phyloP scores from a whole-genome alignment of 2,888 invertebrate species.

The Epirrhoe tristata region DNA sequence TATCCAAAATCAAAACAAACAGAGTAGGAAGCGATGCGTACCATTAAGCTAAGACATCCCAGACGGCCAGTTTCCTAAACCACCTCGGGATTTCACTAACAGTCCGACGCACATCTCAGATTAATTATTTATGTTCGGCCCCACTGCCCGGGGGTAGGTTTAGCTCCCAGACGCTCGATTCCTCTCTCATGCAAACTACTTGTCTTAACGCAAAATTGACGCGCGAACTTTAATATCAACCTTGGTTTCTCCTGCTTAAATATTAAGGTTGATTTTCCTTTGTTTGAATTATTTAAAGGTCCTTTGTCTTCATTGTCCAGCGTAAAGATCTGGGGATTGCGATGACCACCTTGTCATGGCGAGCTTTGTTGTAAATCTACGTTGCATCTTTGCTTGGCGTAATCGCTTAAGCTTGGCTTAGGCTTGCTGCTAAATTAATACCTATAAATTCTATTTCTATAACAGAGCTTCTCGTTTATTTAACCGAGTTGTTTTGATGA shows the following conservation, averaged over 20 bases:
- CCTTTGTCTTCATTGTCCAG: slow-evolving; percentile 83
- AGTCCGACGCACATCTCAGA: slow-evolving; percentile 78
- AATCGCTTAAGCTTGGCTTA: slow-evolving; percentile 77
- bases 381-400: slow-evolving; percentile 79
- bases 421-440: slow-evolving; percentile 72
- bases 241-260: slow-evolving; percentile 66
- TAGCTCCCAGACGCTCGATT: slow-evolving; percentile 81
- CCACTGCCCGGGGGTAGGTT: slow-evolving; percentile 73
- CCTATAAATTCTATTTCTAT: slow-evolving; percentile 65
- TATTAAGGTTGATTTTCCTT: slow-evolving; percentile 77
- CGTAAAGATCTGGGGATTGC: slow-evolving; percentile 77
- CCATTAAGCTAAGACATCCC: slow-evolving; percentile 49
- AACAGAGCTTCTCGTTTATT: slow-evolving; percentile 25
- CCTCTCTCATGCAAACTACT: slow-evolving; percentile 82
- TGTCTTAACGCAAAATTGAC: slow-evolving; percentile 81
- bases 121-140: slow-evolving; percentile 83
- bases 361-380: slow-evolving; percentile 80
- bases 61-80: slow-evolving; percentile 63
- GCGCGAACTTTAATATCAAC: slow-evolving; percentile 77
- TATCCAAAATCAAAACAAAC: slow-evolving; percentile 32
- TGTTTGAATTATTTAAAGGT: slow-evolving; percentile 79
- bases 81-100: slow-evolving; percentile 75
- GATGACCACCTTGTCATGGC: slow-evolving; percentile 85
- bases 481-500: slow-evolving; percentile 15
- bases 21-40: slow-evolving; percentile 52